These are phyloP conservation scores for Bolinopsis microptera DNA, from an alignment of 37 sponge, comb jelly and placozoan genomes.

Conservation along the genomic window DNA sequence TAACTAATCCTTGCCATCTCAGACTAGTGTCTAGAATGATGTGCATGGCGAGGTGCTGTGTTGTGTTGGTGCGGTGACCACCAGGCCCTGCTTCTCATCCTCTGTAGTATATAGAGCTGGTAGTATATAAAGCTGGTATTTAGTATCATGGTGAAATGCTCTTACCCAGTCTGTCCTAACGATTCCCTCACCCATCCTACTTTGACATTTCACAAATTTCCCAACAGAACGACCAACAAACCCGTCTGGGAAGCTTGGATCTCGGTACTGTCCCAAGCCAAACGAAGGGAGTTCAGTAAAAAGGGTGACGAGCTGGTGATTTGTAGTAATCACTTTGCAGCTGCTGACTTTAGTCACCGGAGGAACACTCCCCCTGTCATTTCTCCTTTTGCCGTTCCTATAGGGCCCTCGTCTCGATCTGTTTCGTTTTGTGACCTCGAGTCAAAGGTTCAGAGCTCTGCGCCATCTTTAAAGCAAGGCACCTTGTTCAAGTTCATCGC, in stretches of 20 bases:
- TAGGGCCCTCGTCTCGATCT: background rate
- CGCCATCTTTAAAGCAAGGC: background rate
- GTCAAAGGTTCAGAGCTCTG: background rate
- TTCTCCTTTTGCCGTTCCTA: background rate
- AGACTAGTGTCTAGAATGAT: background rate
- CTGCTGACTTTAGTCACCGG: background rate
- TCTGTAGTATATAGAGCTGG: background rate
- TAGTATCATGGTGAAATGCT: background rate
- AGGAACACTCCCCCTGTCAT: background rate
- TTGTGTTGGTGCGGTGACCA: too few species aligned
- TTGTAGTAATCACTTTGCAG: background rate
- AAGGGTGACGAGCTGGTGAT: background rate
- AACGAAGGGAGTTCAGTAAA: background rate
- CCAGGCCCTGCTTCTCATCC: too few species aligned
- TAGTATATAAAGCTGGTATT: background rate
- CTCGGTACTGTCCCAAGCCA: background rate
- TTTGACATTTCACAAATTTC: background rate
- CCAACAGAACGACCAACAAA: background rate
- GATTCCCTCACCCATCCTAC: background rate
- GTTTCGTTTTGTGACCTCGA: background rate
- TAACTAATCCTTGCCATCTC: background rate
- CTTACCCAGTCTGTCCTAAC: background rate
- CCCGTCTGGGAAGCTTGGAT: background rate
- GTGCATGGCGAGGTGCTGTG: too few species aligned
- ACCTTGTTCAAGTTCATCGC: background rate